These are phyloP conservation scores for Oligia strigilis DNA, from an alignment of 2,888 invertebrate genomes.

Conservation along the genomic window DNA sequence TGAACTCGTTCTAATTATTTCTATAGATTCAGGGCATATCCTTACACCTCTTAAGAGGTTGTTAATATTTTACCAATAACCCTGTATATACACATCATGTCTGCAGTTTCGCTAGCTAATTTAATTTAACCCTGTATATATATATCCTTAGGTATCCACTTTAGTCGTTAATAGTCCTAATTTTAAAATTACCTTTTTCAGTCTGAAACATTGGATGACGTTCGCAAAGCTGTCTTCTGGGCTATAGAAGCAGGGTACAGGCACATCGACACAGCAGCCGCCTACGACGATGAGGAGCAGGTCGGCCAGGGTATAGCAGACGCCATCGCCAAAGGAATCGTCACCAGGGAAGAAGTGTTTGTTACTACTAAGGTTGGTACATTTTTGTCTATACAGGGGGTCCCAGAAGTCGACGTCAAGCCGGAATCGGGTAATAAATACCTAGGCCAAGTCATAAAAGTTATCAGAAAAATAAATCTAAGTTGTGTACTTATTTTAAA, in stretches of 20 bases:
- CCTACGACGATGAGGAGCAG: slow-evolving; percentile 90
- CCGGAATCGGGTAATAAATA: too few species aligned
- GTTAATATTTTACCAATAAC: too few species aligned
- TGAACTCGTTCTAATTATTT: too few species aligned
- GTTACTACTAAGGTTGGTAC: slow-evolving; percentile 88
- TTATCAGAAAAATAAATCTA: too few species aligned
- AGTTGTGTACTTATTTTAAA: too few species aligned
- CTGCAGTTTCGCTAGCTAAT: too few species aligned
- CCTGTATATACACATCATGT: too few species aligned
- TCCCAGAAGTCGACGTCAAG: too few species aligned
- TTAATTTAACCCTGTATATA: too few species aligned
- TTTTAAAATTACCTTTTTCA: slow-evolving; percentile 8
- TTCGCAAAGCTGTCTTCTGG: slow-evolving; percentile 77
- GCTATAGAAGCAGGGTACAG: slow-evolving; percentile 92
- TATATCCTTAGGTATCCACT: too few species aligned
- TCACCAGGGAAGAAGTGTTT: slow-evolving; percentile 90
- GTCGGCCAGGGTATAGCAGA: slow-evolving; percentile 90
- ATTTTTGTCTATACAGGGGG: not conserved
- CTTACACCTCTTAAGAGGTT: too few species aligned
- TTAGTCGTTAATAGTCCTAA: not conserved
- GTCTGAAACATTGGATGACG: slow-evolving; percentile 44
- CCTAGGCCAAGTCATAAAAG: too few species aligned
- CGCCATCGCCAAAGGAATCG: slow-evolving; percentile 86
- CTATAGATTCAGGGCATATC: not conserved
- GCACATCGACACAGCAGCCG: slow-evolving; percentile 92